Percentiles rank a stretch among this genome's conserved stretches.
Conservation (phyloP, 2,113 vertebrate species). For the Pampusana beccarii region DNA sequence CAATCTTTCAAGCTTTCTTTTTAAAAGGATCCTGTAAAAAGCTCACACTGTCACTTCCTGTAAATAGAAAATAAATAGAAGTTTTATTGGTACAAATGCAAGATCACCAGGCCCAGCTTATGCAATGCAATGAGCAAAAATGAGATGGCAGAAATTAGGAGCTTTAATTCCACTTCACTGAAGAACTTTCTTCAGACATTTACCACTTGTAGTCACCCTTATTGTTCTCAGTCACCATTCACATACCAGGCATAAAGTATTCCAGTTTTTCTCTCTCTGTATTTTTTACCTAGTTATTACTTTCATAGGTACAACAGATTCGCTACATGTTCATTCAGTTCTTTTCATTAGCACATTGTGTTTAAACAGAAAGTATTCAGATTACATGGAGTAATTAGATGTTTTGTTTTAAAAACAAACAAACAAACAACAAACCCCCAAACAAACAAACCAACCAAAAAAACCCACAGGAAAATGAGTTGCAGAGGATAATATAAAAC, state of each 20-base stretch:
- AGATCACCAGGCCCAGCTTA: not conserved
- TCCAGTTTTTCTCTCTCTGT: not conserved
- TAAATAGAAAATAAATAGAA: not conserved
- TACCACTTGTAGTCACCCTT: not conserved
- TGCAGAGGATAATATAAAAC: slow-evolving; percentile 72
- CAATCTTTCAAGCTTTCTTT: not conserved
- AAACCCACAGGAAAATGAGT: slow-evolving; percentile 66
- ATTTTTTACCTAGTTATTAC: slow-evolving; percentile 28
- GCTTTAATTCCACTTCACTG: not conserved
- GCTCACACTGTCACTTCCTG: not conserved
- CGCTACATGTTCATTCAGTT: slow-evolving; percentile 57
- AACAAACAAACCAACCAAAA: too few species aligned
- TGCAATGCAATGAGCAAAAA: not conserved
- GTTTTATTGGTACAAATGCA: not conserved
- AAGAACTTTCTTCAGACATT: not conserved
- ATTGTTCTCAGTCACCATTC: slow-evolving; percentile 24
- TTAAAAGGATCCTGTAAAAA: not conserved
- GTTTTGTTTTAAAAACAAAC: slow-evolving; percentile 60
- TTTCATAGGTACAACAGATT: slow-evolving; percentile 57
- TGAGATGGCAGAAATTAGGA: not conserved
- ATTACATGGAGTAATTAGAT: slow-evolving; percentile 78
- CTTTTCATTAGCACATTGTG: slow-evolving; percentile 61
- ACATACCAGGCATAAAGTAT: not conserved
- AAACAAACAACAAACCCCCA: too few species aligned
- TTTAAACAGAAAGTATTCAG: slow-evolving; percentile 71